phyloP scores from a whole-genome alignment of 2,888 invertebrate species.

The Sialis fuliginosa region DNA sequence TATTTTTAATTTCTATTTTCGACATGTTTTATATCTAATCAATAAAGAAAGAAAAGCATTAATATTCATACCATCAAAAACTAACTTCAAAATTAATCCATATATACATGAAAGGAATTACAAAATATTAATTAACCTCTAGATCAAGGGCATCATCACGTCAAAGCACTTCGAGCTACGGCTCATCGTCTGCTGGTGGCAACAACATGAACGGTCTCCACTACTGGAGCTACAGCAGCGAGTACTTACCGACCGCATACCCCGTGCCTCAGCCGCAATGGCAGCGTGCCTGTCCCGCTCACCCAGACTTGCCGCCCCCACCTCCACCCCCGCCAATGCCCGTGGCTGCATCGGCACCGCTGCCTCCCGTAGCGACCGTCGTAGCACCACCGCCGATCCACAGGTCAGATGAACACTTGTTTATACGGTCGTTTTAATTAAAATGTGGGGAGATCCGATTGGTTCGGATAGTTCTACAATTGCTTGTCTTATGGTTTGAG shows the following conservation, averaged over 20 bases:
- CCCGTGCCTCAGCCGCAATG: slow-evolving; percentile 10
- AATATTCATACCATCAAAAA: too few relatives aligned
- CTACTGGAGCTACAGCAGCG: slow-evolving; percentile 24
- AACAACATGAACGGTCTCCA: slow-evolving; percentile 10
- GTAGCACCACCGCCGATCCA: slow-evolving; percentile 1
- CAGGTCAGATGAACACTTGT: not conserved
- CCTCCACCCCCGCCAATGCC: slow-evolving; percentile 34
- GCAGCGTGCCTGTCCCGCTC: slow-evolving; percentile 33
- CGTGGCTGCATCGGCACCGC: not conserved
- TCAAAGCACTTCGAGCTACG: slow-evolving; percentile 11
- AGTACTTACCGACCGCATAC: slow-evolving; percentile 16
- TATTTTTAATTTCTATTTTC: too few relatives aligned
- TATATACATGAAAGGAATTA: too few relatives aligned
- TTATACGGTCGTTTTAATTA: too few relatives aligned
- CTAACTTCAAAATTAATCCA: too few relatives aligned
- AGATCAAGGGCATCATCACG: slow-evolving; percentile 10
- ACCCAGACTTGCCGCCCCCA: slow-evolving; percentile 33
- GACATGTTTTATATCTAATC: too few relatives aligned
- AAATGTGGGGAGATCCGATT: too few relatives aligned
- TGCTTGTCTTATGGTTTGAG: too few relatives aligned
- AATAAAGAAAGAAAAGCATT: too few relatives aligned
- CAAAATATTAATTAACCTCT: too few relatives aligned
- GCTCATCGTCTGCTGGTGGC: slow-evolving; percentile 10
- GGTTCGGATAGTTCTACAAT: too few relatives aligned
- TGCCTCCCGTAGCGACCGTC: not conserved